These are phyloP conservation scores for Bergia puertoricense DNA, from an alignment of 92 coral and sea anemone species.

Conservation along the genomic window DNA sequence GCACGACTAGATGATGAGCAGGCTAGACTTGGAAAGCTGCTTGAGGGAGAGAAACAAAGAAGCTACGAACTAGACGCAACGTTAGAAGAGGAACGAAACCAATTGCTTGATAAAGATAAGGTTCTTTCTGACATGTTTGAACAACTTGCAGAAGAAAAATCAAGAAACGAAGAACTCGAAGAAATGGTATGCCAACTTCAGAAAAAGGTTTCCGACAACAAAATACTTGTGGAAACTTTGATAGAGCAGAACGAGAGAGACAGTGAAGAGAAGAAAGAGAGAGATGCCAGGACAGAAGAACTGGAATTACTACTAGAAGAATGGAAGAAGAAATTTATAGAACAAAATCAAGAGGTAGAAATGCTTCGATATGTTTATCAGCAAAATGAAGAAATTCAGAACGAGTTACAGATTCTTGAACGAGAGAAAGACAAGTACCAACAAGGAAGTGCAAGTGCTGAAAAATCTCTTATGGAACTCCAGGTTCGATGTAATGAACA, in stretches of 20 bases:
- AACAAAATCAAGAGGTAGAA: constrained; percentile 46
- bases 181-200: constrained; percentile 57
- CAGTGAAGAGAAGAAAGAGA: constrained; percentile 48
- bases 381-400: constrained; percentile 51
- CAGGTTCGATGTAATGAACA: constrained; percentile 21
- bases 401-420: constrained; percentile 57
- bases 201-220: constrained; percentile 51
- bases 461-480: constrained; percentile 14
- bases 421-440: constrained; percentile 34
- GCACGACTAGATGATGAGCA: constrained; percentile 67
- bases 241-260: constrained; percentile 44
- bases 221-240: constrained; percentile 22
- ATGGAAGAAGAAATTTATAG: constrained; percentile 49
- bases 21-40: constrained; percentile 57
- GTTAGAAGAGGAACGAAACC: constrained; percentile 47
- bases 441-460: constrained; percentile 6
- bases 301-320: constrained; percentile 41
- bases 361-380: constrained; percentile 32
- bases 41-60: constrained; percentile 59
- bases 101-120: constrained; percentile 49
- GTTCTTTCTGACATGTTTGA: constrained; percentile 13
- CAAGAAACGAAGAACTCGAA: constrained; percentile 58
- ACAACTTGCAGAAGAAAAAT: constrained; percentile 59
- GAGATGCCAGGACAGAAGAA: constrained; percentile 37
- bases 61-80: constrained; percentile 52